A percentile compares a stretch with the other conserved stretches of the same genome.
Conservation (phyloP, 2,888 invertebrate species). For the Epistrophella euchroma region DNA sequence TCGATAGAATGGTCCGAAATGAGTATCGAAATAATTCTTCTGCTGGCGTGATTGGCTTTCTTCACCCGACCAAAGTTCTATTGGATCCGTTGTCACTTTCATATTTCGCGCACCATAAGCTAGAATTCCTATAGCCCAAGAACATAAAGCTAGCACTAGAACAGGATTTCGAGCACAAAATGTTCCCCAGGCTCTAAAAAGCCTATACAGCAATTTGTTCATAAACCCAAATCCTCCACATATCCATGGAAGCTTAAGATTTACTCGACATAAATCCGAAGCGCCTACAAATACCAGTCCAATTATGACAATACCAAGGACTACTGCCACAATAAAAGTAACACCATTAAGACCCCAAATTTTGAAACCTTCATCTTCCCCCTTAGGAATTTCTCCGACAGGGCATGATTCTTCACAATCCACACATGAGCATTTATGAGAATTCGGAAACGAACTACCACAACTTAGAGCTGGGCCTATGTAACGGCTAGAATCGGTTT, state of each 20-base stretch:
- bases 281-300: conserved; percentile 78
- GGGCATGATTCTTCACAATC: conserved; percentile 89
- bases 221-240: conserved; percentile 80
- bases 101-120: conserved; percentile 88
- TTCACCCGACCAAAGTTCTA: conserved; percentile 96
- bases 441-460: conserved; percentile 85
- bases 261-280: conserved; percentile 66
- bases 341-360: conserved; percentile 87
- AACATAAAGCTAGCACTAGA: conserved; percentile 87
- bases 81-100: conserved; percentile 93
- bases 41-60: conserved; percentile 91
- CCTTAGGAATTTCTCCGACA: conserved; percentile 83
- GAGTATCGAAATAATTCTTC: conserved; percentile 93
- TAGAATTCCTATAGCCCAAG: conserved; percentile 86
- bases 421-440: conserved; percentile 90
- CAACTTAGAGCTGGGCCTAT: conserved; percentile 85
- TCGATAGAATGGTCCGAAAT: conserved; percentile 95
- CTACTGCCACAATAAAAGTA: conserved; percentile 87
- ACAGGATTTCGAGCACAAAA: conserved; percentile 88
- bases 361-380: conserved; percentile 84
- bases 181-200: conserved; percentile 84
- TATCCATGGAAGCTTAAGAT: conserved; percentile 77
- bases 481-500: conserved; percentile 78
- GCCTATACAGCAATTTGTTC: conserved; percentile 80
- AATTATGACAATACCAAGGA: conserved; percentile 84